Evolutionary conservation across 2,113 vertebrate genomes (phyloP), one percentile per base, ranked within the genome.

Genomic region (Xyrauchen texanus): DNA sequence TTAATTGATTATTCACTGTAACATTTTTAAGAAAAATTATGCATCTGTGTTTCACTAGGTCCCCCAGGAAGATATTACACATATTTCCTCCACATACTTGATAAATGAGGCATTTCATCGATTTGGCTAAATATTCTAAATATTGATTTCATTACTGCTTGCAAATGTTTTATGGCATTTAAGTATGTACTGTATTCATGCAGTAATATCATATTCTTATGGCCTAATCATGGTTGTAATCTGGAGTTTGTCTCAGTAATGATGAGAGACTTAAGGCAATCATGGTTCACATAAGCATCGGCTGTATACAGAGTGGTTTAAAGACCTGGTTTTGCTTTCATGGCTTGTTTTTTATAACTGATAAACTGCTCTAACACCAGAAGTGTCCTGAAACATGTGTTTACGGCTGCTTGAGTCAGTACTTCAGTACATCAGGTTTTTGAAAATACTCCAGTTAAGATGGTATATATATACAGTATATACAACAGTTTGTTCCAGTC

Each of bases 221-320:
- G 13, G 9, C 4, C 61, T 68, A 73, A 80, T 77, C 53, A 79
- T 34, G 76, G 55, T 16, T 76, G 68, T 77, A 73, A 77, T 79
- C 81, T 80, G 55, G 80, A 65, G 73, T 69, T 49, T 80, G 68
- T 77, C 66, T 52, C 60, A 51, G 61, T 60, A 57, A 64, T 65
- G 52, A 46, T 66, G 8, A 51, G 57, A 4, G 61, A 60, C 52
- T 51, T 0, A 12, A n/a, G 77, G 69, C 69, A 64, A 84, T 80
- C 70, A 42, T 68, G 52, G 16, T 64, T 83, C 21, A 1, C 46
- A 79, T 77, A 81, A 72, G 60, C 57, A 46, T 81, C 67, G 46
- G 9, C 13, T 69, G 9, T 58, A 68, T 61, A 47, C 42, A 21
- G 55, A 46, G 34, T n/a, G 67, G 45, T 12, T 47, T 51, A 47